phyloP scores from a whole-genome alignment of 2,888 invertebrate species.

The Lasioglossum zephyrum region DNA sequence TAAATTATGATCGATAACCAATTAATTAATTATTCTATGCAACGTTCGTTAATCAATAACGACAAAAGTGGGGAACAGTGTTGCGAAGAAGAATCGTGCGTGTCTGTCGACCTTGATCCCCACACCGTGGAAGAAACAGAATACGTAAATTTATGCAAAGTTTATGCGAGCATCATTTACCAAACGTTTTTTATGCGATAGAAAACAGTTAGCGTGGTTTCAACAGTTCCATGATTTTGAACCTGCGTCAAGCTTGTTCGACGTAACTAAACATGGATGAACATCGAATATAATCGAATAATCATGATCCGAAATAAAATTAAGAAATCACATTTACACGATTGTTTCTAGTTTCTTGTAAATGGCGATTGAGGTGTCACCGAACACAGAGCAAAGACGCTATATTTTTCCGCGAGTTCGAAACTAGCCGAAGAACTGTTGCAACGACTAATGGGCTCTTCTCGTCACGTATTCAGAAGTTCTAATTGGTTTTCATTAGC shows the following conservation, averaged over 20 bases:
- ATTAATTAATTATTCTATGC: neutral
- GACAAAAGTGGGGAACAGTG: neutral
- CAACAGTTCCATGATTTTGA: neutral
- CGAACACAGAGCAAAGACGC: conserved; percentile 14
- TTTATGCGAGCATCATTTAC: neutral
- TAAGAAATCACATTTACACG: too few relatives aligned
- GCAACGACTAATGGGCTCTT: conserved; percentile 40
- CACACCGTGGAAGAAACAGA: neutral
- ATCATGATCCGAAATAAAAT: too few relatives aligned
- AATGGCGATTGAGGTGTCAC: neutral
- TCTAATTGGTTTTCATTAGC: conserved; percentile 71
- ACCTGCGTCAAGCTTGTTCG: neutral
- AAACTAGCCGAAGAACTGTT: conserved; percentile 39
- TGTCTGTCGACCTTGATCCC: neutral
- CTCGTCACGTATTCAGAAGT: conserved; percentile 50
- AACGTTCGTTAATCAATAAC: neutral
- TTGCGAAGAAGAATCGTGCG: neutral
- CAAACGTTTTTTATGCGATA: neutral
- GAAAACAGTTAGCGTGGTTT: neutral
- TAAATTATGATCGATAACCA: too few relatives aligned
- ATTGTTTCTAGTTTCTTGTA: neutral
- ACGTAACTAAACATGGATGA: neutral
- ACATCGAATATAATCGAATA: neutral
- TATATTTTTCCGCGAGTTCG: conserved; percentile 23
- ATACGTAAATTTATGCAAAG: neutral